A percentile compares a stretch with the other conserved stretches of the same genome.
phyloP scores from a whole-genome alignment of 37 sponge, comb jelly and placozoan genomes.

The Geodia barretti region DNA sequence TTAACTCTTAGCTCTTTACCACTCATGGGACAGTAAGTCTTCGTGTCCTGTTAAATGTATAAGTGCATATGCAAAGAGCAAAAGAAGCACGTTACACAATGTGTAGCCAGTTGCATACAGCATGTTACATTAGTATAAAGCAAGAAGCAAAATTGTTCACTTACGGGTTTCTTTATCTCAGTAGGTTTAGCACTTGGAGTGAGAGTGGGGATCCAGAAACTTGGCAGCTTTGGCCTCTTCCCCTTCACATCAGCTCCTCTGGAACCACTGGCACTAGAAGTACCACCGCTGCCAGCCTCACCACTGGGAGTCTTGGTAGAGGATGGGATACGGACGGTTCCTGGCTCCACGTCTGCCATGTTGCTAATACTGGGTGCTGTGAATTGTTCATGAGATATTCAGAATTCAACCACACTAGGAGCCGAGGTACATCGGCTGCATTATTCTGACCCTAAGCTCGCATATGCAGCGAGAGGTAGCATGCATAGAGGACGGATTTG shows the following conservation, averaged over 20 bases:
- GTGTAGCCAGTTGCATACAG: no score
- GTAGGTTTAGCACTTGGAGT: constrained; percentile 79
- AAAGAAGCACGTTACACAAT: no score
- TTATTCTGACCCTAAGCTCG: no score
- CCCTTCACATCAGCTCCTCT: neutral
- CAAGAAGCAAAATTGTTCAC: no score
- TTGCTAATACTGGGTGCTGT: constrained; percentile 7
- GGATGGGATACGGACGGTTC: neutral
- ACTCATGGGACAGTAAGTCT: constrained; percentile 90
- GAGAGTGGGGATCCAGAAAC: constrained; percentile 94
- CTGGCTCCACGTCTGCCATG: neutral
- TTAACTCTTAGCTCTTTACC: constrained; percentile 74
- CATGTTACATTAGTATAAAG: no score
- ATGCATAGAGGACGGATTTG: no score
- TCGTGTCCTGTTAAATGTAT: constrained; percentile 66
- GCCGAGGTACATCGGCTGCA: no score
- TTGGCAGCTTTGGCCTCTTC: constrained; percentile 63
- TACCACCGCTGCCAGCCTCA: neutral
- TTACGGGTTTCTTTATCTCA: constrained; percentile 86
- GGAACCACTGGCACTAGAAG: neutral
- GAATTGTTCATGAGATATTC: no score
- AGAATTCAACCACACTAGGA: no score
- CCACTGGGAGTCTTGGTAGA: neutral
- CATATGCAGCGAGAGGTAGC: no score
- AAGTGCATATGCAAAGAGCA: neutral